Conservation (phyloP, 2,113 vertebrate genomes). For the Nothobranchius kuhntae region DNA sequence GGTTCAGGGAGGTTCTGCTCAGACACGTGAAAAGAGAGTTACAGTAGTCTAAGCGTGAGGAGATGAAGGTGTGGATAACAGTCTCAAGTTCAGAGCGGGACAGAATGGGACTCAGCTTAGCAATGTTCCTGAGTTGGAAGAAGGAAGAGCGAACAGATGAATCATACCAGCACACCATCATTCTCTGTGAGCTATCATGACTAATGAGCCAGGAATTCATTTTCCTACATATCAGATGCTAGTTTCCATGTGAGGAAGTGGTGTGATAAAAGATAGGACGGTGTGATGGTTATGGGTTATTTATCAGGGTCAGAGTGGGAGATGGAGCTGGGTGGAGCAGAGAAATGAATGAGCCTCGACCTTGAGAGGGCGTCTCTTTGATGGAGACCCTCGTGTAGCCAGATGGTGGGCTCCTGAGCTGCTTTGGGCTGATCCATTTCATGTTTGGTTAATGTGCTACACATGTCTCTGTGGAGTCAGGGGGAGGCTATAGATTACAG, state of each 20-base stretch:
- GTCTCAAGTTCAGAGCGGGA: too few species aligned
- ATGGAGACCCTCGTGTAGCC: conserved; percentile 22
- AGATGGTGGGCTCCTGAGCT: conserved; percentile 16
- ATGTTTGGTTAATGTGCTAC: conserved; percentile 50
- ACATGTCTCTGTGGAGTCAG: conserved; percentile 49
- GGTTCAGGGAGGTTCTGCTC: too few species aligned
- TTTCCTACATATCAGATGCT: conserved; percentile 2
- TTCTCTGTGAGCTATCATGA: conserved; percentile 21
- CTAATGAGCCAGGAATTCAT: conserved; percentile 23
- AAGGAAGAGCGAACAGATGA: conserved; percentile 2
- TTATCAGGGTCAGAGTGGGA: conserved; percentile 20
- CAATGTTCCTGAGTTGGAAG: too few species aligned
- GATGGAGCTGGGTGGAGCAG: not conserved
- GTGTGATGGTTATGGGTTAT: conserved; percentile 9
- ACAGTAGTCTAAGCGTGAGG: too few species aligned
- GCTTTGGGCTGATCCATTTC: conserved; percentile 28
- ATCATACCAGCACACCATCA: conserved; percentile 3
- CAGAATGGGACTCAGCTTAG: too few species aligned
- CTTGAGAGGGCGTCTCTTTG: conserved; percentile 41
- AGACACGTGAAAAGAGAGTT: too few species aligned
- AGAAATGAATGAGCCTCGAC: conserved; percentile 43
- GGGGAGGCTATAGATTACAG: conserved; percentile 61
- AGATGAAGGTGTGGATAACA: too few species aligned
- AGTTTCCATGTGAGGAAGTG: conserved; percentile 28
- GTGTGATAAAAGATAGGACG: not conserved